Evolutionary conservation across 2,797 vertebrate species (phyloP), one percentile per base, ranked within the genome.

Genomic region (Psittacula echo): DNA sequence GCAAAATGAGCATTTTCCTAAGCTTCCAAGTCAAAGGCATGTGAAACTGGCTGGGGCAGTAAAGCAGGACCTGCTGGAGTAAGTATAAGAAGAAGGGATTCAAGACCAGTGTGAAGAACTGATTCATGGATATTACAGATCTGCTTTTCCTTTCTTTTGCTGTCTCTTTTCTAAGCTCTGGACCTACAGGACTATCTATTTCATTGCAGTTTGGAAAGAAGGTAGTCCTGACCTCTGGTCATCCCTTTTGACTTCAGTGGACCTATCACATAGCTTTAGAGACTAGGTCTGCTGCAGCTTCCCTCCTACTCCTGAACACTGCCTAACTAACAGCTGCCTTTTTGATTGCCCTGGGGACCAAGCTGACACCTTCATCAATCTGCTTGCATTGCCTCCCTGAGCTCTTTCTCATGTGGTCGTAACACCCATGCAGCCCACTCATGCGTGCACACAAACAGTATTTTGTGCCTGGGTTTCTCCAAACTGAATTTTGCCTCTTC

Each of bases 11-110:
- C 71, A 85, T 92, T 94, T 93, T 92, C 92, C 87, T 92, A 82
- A 85, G 51, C 72, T 96, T 41, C 54, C 27, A 27, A 86, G 71
- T 62, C 81, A 90, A 80, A 95, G 44, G 48, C 72, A 18, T n/a
- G 73, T 81, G 93, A 44, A 95, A 94, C 91, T 90, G 90, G 93
- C 76, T 90, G 83, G 83, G 76, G 91, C 93, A 84, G 96, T 88
- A 96, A 50, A 90, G 73, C 93, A 87, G 83, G 96, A 95, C 67
- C 73, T 90, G 70, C 90, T 91, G 70, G 90, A 91, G 80, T 11
- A 72, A 95, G 53, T 17, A 34, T 56, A 48, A 83, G 87, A 83
- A 77, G 29, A 17, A 48, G 27, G 13, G 75, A 58, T 56, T 44
- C 4, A 10, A 71, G 62, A 64, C 5, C 1, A 3, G 75, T 13